Conservation (phyloP, 2,797 vertebrate species). For the Rhynchonycteris naso region DNA sequence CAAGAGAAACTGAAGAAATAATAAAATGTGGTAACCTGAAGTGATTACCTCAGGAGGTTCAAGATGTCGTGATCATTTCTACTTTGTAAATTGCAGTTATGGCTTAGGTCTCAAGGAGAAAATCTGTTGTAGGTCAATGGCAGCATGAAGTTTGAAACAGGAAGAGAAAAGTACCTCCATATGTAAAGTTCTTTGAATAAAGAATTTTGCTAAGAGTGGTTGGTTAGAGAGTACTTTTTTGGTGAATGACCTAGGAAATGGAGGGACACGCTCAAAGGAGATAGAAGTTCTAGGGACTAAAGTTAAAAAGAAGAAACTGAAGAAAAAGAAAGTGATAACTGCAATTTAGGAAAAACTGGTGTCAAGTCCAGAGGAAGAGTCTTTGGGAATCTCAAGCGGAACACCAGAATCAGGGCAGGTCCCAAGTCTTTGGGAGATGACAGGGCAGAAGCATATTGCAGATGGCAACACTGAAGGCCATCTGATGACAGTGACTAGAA, state of each 20-base stretch:
- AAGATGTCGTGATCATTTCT: neutral
- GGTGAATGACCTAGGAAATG: neutral
- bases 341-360: neutral
- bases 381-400: neutral
- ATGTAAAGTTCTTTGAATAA: neutral
- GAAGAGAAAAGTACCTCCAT: neutral
- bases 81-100: neutral
- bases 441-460: neutral
- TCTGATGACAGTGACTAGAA: neutral
- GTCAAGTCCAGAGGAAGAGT: neutral
- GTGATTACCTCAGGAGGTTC: neutral
- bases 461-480: neutral
- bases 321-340: neutral
- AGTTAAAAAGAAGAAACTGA: neutral
- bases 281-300: neutral
- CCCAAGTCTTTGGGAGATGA: neutral
- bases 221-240: neutral
- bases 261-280: neutral
- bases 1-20: neutral
- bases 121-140: neutral
- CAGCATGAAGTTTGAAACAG: neutral
- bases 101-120: neutral
- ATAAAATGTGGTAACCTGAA: neutral
- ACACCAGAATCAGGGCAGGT: neutral
- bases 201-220: neutral